A percentile compares a stretch with the other conserved stretches of the same genome.
Conservation (phyloP, 2,113 vertebrate genomes). For the Centropus unirufus region DNA sequence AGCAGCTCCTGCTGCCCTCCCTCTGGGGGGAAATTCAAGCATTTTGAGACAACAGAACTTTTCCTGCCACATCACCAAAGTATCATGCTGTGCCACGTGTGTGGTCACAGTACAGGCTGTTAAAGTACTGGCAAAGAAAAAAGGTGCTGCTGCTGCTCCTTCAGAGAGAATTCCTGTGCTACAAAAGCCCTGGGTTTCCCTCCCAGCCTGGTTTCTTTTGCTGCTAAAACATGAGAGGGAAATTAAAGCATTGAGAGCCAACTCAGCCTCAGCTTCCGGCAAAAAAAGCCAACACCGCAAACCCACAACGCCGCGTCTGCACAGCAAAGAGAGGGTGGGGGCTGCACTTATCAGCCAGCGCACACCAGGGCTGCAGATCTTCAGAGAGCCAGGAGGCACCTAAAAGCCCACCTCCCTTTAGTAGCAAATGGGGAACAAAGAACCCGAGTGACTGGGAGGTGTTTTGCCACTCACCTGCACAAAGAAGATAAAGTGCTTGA, state of each 20-base stretch:
- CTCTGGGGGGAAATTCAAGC: accelerated
- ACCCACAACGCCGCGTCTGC: accelerated
- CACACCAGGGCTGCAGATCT: accelerated
- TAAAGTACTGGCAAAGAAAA: not conserved
- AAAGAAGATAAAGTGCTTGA: constrained; percentile 99
- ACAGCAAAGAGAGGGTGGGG: accelerated
- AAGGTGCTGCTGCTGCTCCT: not conserved
- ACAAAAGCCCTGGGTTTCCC: not conserved
- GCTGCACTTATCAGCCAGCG: accelerated
- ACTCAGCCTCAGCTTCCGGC: accelerated
- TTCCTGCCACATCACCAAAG: accelerated
- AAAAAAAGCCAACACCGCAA: not conserved
- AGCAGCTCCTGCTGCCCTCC: accelerated
- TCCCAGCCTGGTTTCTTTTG: not conserved
- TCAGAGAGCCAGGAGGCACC: accelerated
- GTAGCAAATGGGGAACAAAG: accelerated
- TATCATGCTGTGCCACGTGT: accelerated
- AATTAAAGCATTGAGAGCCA: not conserved
- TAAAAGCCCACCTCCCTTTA: not conserved
- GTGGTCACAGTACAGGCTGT: no score
- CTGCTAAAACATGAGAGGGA: not conserved
- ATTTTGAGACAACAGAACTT: accelerated
- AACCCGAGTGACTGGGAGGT: accelerated
- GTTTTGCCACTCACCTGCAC: constrained; percentile 83
- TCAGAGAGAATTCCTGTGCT: accelerated